These are phyloP conservation scores for Allophyes oxyacanthae DNA, from an alignment of 2,888 invertebrate species.

Conservation along the genomic window DNA sequence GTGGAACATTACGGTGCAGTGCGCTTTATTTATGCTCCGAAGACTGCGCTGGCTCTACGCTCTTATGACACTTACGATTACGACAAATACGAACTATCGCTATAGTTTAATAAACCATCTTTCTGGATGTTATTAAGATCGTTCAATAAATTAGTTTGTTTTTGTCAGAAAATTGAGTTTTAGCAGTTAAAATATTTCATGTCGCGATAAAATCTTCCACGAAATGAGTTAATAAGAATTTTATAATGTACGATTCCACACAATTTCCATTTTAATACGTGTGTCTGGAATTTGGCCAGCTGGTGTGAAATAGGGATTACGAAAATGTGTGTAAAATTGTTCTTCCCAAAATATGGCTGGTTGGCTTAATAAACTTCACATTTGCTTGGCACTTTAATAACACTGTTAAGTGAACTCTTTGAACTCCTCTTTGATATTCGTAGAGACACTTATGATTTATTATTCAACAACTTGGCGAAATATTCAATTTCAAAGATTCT, in stretches of 20 bases:
- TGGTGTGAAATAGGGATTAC: constrained; percentile 31
- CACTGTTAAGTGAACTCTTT: constrained; percentile 76
- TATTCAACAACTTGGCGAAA: constrained; percentile 71
- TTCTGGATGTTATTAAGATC: background rate
- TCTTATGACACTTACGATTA: too few relatives aligned
- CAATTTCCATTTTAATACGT: constrained; percentile 30
- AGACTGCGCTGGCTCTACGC: constrained; percentile 23
- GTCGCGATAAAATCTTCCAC: constrained; percentile 14
- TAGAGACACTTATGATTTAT: constrained; percentile 75
- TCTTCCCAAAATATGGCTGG: constrained; percentile 34
- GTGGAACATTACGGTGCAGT: constrained; percentile 54
- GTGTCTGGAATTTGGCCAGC: constrained; percentile 28
- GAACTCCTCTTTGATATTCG: constrained; percentile 80
- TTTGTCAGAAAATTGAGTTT: constrained; percentile 1
- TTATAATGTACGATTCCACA: constrained; percentile 19
- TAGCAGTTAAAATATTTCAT: constrained; percentile 11
- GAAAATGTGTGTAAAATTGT: constrained; percentile 25
- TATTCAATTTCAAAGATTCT: constrained; percentile 64
- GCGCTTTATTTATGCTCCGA: constrained; percentile 63
- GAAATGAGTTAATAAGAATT: constrained; percentile 20
- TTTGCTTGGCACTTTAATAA: constrained; percentile 71
- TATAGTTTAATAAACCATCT: constrained; percentile 9
- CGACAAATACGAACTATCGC: background rate
- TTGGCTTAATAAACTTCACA: constrained; percentile 57
- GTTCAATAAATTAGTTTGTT: background rate